Evolutionary conservation across 92 coral and sea anemone genomes (phyloP).

Genomic region (Porites cylindrica): DNA sequence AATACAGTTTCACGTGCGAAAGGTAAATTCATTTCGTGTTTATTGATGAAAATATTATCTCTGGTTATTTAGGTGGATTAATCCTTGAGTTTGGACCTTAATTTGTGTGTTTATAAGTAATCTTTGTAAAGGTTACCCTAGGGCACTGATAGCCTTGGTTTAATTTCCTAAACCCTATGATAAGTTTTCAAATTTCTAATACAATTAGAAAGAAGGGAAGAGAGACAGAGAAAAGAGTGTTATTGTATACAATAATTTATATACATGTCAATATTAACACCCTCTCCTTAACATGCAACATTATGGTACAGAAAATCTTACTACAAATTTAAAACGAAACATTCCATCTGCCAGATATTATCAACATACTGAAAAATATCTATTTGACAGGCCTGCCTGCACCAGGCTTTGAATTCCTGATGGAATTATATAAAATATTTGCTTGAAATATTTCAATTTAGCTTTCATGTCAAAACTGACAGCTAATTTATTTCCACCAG

Average conservation of each 20-base stretch:
- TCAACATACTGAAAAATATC: too few relatives aligned
- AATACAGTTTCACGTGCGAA: not conserved
- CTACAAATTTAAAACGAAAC: not conserved
- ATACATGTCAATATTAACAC: too few relatives aligned
- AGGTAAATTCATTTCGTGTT: not conserved
- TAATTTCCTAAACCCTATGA: not conserved
- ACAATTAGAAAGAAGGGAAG: too few relatives aligned
- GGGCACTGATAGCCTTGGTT: not conserved
- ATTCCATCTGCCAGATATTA: not conserved
- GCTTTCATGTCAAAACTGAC: constrained; percentile 9
- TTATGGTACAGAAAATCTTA: too few relatives aligned
- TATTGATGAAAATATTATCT: not conserved
- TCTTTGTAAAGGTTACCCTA: not conserved
- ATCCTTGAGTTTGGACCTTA: not conserved
- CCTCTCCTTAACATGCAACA: too few relatives aligned
- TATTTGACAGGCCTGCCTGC: too few relatives aligned
- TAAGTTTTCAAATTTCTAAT: not conserved
- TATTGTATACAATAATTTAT: too few relatives aligned
- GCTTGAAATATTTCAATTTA: constrained; percentile 7
- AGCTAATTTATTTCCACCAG: not conserved
- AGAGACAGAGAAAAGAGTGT: too few relatives aligned
- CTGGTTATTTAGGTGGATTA: not conserved
- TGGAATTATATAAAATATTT: constrained; percentile 6
- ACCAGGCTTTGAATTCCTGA: not conserved
- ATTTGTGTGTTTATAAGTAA: not conserved